These are phyloP conservation scores for Murina feae DNA, from an alignment of 2,113 vertebrate genomes.

Conservation along the genomic window DNA sequence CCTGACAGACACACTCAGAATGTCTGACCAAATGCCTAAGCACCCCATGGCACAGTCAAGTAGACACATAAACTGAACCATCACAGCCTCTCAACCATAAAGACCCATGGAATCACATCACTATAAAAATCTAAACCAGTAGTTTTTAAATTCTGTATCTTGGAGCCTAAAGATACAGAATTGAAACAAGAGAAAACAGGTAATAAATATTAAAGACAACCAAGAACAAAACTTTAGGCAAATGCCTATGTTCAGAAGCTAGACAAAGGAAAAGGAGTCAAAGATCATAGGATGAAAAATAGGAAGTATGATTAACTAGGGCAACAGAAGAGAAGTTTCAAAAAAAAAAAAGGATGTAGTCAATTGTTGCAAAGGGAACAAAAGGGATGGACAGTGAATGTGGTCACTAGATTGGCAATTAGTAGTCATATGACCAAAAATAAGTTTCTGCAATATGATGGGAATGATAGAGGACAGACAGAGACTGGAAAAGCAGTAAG, in stretches of 20 bases:
- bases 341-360: not conserved
- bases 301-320: not conserved
- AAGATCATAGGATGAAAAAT: not conserved
- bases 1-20: not conserved
- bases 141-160: not conserved
- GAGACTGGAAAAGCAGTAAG: not conserved
- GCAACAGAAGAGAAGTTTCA: not conserved
- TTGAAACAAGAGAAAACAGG: not conserved
- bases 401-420: not conserved
- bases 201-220: not conserved
- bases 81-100: not conserved
- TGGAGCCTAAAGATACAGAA: not conserved
- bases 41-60: not conserved
- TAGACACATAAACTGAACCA: conserved; percentile 27
- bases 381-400: not conserved
- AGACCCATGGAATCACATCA: not conserved
- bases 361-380: not conserved
- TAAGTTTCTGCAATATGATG: not conserved
- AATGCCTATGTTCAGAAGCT: not conserved
- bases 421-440: not conserved
- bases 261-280: conserved; percentile 20
- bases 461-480: not conserved
- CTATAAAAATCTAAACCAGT: not conserved
- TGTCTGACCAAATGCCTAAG: not conserved
- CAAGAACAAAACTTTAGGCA: not conserved